Base-by-base conservation (phyloP, 2,888 invertebrate genomes). In the Abrostola tripartita region DNA sequence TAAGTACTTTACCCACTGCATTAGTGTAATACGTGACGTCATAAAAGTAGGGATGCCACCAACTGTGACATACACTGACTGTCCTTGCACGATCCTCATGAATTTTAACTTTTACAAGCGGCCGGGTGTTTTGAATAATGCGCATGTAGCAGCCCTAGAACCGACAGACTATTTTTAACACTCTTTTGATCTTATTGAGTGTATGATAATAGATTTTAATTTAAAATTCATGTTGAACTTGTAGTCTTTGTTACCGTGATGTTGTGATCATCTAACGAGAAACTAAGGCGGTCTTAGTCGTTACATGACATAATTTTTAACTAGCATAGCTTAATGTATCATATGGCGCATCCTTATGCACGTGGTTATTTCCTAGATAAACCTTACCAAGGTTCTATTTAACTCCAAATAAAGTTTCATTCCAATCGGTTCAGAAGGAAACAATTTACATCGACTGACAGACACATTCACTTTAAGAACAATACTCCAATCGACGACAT, bases 21-120 rank as follows among this genome's bases (percentile, higher is more conserved):
- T 90, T 89, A 90, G 85, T 79, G 84, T 87, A 79, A 86, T 84
- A 91, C 91, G 91, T 92, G 92, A 91, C 83, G 86, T 88, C 89
- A 89, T 91, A 90, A 90, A 86, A 81, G 82, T 77, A 82, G 81
- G 81, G 81, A 68, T 87, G 87, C 85, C 87, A 83, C 86, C 55
- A 66, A 44, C 49, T 11, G 50, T 85, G 63, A 90, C 87, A 90
- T 89, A 86, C 87, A 79, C 78, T 81, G 80, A 73, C 68, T 82
- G 81, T 82, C 79, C 81, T 81, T 81, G 82, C 69, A 83, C 83
- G 83, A 77, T 82, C 73, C 88, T 91, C 91, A 90, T 92, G 92
- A 92, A 92, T 92, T 90, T 92, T 90, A 91, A 92, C 88, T 84
- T 81, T 81, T 80, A 83, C 79, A 81, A 79, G 81, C 79, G 76